These are phyloP conservation scores for Sarcophilus harrisii DNA, from an alignment of 2,797 vertebrate species.

Conservation along the genomic window DNA sequence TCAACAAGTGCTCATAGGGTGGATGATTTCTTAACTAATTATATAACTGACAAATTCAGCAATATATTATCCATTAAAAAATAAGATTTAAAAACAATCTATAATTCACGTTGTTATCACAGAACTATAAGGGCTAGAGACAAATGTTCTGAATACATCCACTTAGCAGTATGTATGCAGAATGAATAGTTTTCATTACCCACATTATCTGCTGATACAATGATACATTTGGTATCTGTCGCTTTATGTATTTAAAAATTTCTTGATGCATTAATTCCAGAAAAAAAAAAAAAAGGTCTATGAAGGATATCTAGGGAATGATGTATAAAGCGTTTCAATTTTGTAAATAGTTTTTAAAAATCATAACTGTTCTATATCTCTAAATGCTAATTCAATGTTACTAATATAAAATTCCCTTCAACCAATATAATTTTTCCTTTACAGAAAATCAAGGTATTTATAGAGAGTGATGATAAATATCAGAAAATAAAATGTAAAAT, in stretches of 20 bases:
- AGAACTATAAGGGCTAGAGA: not conserved
- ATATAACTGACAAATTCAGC: conserved; percentile 15
- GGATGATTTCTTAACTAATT: conserved; percentile 27
- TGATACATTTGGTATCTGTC: conserved; percentile 85
- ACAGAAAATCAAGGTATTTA: not conserved
- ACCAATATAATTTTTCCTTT: not conserved
- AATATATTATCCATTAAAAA: not conserved
- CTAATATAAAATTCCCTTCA: conserved; percentile 35
- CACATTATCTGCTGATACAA: conserved; percentile 82
- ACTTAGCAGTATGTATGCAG: conserved; percentile 59
- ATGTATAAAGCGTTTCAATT: conserved; percentile 66
- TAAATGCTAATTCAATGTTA: conserved; percentile 9
- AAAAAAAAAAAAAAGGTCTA: conserved; percentile 88
- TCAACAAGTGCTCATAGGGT: conserved; percentile 42
- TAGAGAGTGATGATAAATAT: not conserved
- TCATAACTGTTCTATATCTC: not conserved
- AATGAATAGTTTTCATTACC: conserved; percentile 84
- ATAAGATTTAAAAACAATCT: not conserved
- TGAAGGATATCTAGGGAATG: conserved; percentile 88
- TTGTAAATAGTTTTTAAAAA: conserved; percentile 33
- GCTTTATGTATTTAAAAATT: conserved; percentile 84
- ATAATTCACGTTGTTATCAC: conserved; percentile 38
- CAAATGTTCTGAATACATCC: conserved; percentile 5
- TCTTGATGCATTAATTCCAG: conserved; percentile 86
- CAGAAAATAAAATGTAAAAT: no score